Conservation (phyloP, 2,113 vertebrate genomes). For the human region DNA sequence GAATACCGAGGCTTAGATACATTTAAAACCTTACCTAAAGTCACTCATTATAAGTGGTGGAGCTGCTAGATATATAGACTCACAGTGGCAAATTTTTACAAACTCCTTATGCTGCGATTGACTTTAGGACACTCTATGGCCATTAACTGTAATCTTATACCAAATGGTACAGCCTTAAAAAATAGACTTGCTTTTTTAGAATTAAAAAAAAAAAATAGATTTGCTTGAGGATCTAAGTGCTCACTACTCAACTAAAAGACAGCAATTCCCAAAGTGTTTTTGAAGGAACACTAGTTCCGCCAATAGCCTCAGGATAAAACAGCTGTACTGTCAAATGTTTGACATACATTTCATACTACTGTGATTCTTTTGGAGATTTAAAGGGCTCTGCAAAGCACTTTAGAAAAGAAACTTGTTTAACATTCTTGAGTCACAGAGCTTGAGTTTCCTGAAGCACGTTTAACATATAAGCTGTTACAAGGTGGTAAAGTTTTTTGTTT, state of each 20-base stretch:
- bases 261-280: neutral
- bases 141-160: neutral
- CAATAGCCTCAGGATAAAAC: slow-evolving; percentile 6
- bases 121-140: neutral
- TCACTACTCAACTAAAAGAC: neutral
- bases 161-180: neutral
- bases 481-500: neutral
- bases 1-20: neutral
- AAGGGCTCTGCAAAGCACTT: neutral
- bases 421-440: neutral
- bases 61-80: neutral
- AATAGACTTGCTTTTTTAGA: neutral
- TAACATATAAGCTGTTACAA: neutral
- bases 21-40: neutral
- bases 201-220: neutral
- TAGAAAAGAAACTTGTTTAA: neutral
- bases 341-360: neutral
- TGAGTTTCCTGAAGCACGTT: neutral
- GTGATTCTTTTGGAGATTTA: neutral
- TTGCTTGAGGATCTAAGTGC: neutral
- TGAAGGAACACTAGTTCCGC: neutral
- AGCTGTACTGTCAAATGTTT: neutral
- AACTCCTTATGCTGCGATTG: neutral
- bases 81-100: neutral
- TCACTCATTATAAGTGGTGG: neutral